A percentile compares a stretch with the other conserved stretches of the same genome.
Conservation (phyloP, 2,797 vertebrate species). For the Macroramphosus scolopax region DNA sequence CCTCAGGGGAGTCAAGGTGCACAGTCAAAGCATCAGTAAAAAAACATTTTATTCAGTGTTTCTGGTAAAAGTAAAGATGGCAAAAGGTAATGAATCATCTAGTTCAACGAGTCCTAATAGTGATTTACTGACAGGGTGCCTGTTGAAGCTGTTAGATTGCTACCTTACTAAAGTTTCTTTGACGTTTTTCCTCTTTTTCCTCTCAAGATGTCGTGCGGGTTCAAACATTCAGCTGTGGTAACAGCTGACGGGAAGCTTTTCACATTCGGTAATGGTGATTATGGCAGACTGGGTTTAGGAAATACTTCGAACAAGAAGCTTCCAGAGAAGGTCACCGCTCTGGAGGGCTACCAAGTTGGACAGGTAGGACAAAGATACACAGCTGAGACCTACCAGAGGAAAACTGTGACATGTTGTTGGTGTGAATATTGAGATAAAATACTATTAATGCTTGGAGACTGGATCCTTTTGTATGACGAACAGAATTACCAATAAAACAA, state of each 20-base stretch:
- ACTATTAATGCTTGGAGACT: too few species aligned
- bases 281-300: slow-evolving; percentile 80
- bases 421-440: too few species aligned
- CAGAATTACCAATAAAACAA: background rate
- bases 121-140: background rate
- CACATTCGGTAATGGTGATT: slow-evolving; percentile 84
- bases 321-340: slow-evolving; percentile 80
- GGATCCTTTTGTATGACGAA: too few species aligned
- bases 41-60: background rate
- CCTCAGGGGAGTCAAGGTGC: background rate
- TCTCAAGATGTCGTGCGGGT: slow-evolving; percentile 80
- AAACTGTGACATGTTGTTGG: too few species aligned
- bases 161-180: background rate
- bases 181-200: background rate
- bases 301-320: slow-evolving; percentile 85
- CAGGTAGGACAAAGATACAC: slow-evolving; percentile 60
- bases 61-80: too few species aligned
- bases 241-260: slow-evolving; percentile 82
- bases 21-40: too few species aligned
- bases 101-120: background rate
- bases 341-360: slow-evolving; percentile 80
- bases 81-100: too few species aligned
- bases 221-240: slow-evolving; percentile 82
- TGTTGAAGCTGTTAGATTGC: too few species aligned
- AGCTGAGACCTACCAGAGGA: background rate